Evolutionary conservation across 2,797 vertebrate species (phyloP), one percentile per base, ranked within the genome.

Genomic region (Darevskia nairensis): DNA sequence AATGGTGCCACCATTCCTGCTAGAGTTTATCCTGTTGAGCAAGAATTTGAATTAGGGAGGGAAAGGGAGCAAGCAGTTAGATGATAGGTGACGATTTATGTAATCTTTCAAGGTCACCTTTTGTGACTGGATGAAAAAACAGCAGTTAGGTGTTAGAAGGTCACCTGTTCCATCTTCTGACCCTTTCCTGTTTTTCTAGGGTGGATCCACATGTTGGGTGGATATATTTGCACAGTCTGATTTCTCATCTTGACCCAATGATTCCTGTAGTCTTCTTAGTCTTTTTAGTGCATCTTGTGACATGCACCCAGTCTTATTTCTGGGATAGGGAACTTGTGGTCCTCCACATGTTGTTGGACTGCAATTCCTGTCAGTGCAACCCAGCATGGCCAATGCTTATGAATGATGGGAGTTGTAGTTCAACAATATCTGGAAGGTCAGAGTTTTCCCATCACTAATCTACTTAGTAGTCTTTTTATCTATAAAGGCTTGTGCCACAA

Each of bases 51-150:
- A 19, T 27, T 59, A 80, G 32, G 77, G 66, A 32, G 55, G 21
- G 17, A 32, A 72, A 80, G 23, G 69, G 69, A 46, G 59, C 21
- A 50, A 46, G 59, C 13, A 50, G n/a, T 50, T 74, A 35, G 76
- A n/a, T 55, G 35, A 72, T 32, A 80, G 50, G 7, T 80, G 35
- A 72, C 39, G 35, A 44, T 81, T 85, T 66, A 81, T 76, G 59
- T 68, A 29, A 69, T 72, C 32, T 55, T 81, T 41, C n/a, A 84
- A 89, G 71, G 69, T 85, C 78, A 76, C 21, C 44, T 66, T 59
- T 81, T 68, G 25, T 29, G 46, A 69, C 78, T n/a, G 29, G 44
- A 8, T 21, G 64, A 23, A 9, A 25, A 8, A 75, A 66, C 32
- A 74, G 27, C 21, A 76, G 13, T 32, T 55, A 66, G 61, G n/a